Evolutionary conservation across 2,888 invertebrate genomes (phyloP).

Genomic region (Cantharis nigra): DNA sequence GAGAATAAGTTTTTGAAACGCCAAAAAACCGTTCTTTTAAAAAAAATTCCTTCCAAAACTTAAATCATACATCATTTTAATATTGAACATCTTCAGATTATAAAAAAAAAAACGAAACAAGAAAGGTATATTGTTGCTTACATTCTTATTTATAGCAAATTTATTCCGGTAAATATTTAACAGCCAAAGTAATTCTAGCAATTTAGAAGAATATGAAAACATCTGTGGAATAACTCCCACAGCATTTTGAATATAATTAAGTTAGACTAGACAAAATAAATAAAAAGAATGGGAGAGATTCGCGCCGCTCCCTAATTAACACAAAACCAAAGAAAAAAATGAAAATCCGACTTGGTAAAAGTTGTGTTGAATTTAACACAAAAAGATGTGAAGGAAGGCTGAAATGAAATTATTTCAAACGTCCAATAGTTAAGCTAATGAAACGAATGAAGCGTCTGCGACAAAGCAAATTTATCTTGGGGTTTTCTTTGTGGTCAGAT

Average conservation of each 20-base stretch:
- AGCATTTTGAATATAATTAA: constrained; percentile 25
- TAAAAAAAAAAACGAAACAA: constrained; percentile 1
- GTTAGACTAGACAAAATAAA: constrained; percentile 24
- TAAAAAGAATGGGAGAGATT: constrained; percentile 11
- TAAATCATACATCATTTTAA: constrained; percentile 18
- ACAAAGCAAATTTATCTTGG: not conserved
- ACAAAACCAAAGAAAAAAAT: not conserved
- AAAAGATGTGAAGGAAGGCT: not conserved
- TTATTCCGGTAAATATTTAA: constrained; percentile 15
- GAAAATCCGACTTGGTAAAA: not conserved
- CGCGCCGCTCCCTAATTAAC: constrained; percentile 22
- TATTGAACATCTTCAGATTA: constrained; percentile 4
- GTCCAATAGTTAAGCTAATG: not conserved
- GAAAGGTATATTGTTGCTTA: not conserved
- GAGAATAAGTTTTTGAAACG: constrained; percentile 1
- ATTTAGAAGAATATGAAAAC: not conserved
- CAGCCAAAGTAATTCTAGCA: not conserved
- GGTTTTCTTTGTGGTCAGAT: not conserved
- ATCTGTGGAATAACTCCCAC: constrained; percentile 13
- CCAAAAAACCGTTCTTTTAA: not conserved
- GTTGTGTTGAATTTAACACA: not conserved
- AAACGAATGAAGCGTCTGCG: not conserved
- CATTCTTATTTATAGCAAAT: constrained; percentile 22
- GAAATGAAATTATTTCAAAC: not conserved
- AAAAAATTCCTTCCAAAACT: constrained; percentile 8